These are phyloP conservation scores for Argyresthia albistria DNA, from an alignment of 2,888 invertebrate genomes.

Conservation along the genomic window DNA sequence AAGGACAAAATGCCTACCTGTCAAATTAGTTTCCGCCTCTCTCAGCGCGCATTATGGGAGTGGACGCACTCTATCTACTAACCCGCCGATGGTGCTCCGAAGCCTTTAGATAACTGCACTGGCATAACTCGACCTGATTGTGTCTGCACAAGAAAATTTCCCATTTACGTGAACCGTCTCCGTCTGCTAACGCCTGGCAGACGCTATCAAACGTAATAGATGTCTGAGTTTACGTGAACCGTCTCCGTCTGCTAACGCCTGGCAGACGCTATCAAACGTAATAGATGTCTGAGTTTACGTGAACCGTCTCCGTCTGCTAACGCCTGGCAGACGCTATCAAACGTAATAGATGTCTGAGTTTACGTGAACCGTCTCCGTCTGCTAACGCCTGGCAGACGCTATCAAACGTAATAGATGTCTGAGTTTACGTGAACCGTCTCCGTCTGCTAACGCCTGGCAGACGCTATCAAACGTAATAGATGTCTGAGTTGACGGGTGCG, in stretches of 20 bases:
- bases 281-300: conserved; percentile 50
- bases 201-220: conserved; percentile 46
- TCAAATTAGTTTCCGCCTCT: too few relatives aligned
- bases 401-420: conserved; percentile 49
- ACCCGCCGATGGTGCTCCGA: too few relatives aligned
- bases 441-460: conserved; percentile 13
- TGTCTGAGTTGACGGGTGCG: conserved; percentile 39
- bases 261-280: conserved; percentile 36
- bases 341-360: conserved; percentile 45
- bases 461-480: conserved; percentile 46
- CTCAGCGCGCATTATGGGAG: too few relatives aligned
- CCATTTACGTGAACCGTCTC: conserved; percentile 8
- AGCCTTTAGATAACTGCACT: conserved; percentile 14
- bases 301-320: conserved; percentile 12
- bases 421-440: conserved; percentile 12
- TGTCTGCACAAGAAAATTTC: too few relatives aligned
- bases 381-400: conserved; percentile 18
- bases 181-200: conserved; percentile 13
- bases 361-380: conserved; percentile 28
- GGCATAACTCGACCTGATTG: too few relatives aligned
- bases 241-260: conserved; percentile 10
- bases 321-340: conserved; percentile 28
- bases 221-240: conserved; percentile 43
- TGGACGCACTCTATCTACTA: too few relatives aligned
- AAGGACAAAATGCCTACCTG: too few relatives aligned